Conservation (phyloP, 1,140 invertebrate species). For the Neotoxoptera formosana region DNA sequence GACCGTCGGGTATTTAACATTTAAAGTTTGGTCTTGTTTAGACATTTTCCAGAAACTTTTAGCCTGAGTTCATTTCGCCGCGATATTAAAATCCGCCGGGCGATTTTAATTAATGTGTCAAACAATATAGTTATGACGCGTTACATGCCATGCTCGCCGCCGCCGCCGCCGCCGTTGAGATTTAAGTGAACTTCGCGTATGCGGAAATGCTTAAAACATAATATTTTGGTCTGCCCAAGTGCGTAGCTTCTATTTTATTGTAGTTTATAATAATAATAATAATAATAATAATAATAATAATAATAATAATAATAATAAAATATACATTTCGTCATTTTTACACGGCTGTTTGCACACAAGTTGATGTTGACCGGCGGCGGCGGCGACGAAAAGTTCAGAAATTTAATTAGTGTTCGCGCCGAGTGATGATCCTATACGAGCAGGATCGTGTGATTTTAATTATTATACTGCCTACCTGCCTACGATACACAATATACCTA, state of each 20-base stretch:
- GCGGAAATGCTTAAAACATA: conserved; percentile 33
- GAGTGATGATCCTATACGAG: background rate
- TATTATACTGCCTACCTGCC: background rate
- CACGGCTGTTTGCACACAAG: conserved; percentile 45
- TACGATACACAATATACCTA: no score
- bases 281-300: no score
- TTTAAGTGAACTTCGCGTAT: conserved; percentile 29
- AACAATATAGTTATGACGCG: conserved; percentile 43
- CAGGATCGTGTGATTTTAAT: background rate
- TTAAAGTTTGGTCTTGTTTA: conserved; percentile 50
- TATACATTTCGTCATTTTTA: conserved; percentile 10
- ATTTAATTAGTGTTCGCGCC: conserved; percentile 18
- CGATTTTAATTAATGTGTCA: conserved; percentile 56
- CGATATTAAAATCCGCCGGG: conserved; percentile 34
- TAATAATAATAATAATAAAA: no score
- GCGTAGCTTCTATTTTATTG: no score
- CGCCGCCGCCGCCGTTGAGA: background rate
- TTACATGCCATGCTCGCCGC: conserved; percentile 25
- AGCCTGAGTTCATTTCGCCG: conserved; percentile 10
- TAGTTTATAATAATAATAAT: no score
- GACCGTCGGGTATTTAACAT: background rate
- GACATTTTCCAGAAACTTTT: conserved; percentile 23
- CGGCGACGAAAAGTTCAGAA: background rate
- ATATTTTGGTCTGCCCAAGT: background rate
- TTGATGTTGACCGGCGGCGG: conserved; percentile 29